Conservation (phyloP, 1,140 invertebrate genomes). For the Cyclina sinensis region DNA sequence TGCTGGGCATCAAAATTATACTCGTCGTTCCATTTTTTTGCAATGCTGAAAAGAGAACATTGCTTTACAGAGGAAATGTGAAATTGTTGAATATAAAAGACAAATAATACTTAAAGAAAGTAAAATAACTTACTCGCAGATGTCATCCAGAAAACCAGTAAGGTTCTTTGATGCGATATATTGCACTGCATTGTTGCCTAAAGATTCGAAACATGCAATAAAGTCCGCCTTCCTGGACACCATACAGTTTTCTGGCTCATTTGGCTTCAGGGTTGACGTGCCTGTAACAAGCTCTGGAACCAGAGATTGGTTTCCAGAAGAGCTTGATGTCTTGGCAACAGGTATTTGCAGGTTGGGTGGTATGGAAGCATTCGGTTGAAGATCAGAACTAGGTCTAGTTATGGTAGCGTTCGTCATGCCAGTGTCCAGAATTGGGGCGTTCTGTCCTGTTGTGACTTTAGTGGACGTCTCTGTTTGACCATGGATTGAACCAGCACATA, state of each 20-base stretch:
- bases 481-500: not conserved
- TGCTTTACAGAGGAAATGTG: no score
- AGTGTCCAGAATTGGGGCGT: not conserved
- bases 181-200: constrained; percentile 3
- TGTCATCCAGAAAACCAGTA: constrained; percentile 24
- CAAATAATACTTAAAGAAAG: no score
- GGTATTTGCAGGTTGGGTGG: not conserved
- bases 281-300: not conserved
- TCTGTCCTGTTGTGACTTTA: not conserved
- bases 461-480: not conserved
- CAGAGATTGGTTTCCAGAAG: not conserved
- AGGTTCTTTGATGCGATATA: not conserved
- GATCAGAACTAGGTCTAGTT: not conserved
- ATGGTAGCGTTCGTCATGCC: not conserved
- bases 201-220: not conserved
- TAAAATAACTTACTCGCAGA: constrained; percentile 51
- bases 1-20: no score
- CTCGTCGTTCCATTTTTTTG: no score
- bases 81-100: no score
- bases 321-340: not conserved
- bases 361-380: not conserved
- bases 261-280: not conserved
- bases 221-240: not conserved
- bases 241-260: constrained; percentile 21
- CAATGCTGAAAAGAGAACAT: no score